These are phyloP conservation scores for Pterocles gutturalis DNA, from an alignment of 2,113 vertebrate genomes.

Conservation along the genomic window DNA sequence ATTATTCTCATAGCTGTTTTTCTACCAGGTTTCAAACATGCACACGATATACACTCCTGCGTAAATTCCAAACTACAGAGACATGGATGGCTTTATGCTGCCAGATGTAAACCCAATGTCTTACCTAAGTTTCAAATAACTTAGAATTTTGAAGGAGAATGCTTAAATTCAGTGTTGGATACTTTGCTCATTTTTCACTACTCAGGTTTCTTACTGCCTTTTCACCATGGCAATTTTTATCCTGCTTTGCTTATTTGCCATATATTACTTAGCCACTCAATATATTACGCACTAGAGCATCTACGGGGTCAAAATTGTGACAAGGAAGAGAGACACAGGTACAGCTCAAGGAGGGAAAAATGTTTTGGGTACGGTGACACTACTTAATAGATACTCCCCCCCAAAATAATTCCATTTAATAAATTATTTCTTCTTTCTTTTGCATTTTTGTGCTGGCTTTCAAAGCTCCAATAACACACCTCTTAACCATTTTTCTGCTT, in stretches of 20 bases:
- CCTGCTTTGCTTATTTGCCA: background rate
- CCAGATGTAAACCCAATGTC: background rate
- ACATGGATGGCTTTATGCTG: background rate
- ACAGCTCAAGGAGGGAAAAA: background rate
- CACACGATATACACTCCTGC: background rate
- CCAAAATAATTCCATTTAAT: background rate
- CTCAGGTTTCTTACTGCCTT: background rate
- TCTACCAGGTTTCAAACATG: background rate
- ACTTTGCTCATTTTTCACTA: background rate
- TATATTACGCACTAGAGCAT: background rate
- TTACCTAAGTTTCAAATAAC: background rate
- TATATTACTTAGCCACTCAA: background rate
- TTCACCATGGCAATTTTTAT: background rate
- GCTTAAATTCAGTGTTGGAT: background rate
- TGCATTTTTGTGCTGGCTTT: background rate
- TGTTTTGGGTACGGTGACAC: background rate
- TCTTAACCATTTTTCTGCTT: background rate
- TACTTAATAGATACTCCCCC: background rate
- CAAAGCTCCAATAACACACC: background rate
- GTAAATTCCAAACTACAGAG: background rate
- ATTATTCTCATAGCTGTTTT: background rate
- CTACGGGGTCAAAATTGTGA: background rate
- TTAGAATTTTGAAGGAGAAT: background rate
- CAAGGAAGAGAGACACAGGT: background rate
- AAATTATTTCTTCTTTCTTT: background rate